Percentiles rank a stretch among this genome's conserved stretches.
Evolutionary conservation across 1,140 invertebrate species (phyloP).

Genomic region (Lineus longissimus): DNA sequence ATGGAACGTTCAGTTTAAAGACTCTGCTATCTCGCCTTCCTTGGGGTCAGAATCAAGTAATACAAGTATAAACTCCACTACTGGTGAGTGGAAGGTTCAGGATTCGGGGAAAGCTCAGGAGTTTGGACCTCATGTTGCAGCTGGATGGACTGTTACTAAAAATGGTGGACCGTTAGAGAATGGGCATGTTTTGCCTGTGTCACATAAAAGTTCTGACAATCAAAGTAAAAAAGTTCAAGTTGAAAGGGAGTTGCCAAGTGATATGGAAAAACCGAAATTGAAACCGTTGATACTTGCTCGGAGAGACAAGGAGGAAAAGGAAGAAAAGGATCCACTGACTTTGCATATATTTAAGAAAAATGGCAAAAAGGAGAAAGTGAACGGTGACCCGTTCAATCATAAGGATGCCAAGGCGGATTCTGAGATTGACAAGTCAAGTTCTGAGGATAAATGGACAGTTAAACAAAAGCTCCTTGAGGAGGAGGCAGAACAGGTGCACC

Average conservation of each 20-base stretch:
- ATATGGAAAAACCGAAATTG: constrained; percentile 7
- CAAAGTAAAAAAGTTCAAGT: too few species aligned
- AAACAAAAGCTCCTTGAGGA: too few species aligned
- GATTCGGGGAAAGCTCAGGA: constrained; percentile 19
- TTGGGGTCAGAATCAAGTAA: constrained; percentile 40
- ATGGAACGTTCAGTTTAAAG: constrained; percentile 44
- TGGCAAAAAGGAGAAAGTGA: not conserved
- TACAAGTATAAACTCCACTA: constrained; percentile 45
- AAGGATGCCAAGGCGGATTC: too few species aligned
- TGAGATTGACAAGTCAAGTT: too few species aligned
- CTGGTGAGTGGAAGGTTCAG: constrained; percentile 46
- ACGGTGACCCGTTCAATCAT: too few species aligned
- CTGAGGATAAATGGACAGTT: too few species aligned
- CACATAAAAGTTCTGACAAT: too few species aligned
- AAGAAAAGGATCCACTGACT: not conserved
- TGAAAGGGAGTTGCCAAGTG: not conserved
- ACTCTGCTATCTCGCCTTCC: constrained; percentile 37
- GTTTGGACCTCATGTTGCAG: not conserved
- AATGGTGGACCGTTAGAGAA: not conserved
- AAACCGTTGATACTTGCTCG: not conserved
- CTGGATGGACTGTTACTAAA: constrained; percentile 4
- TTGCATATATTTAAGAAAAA: constrained; percentile 6
- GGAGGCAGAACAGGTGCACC: too few species aligned
- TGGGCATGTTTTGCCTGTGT: too few species aligned
- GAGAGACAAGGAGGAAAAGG: constrained; percentile 4